These are phyloP conservation scores for Drosophila trapezifrons DNA, from an alignment of 1,140 invertebrate genomes.

Conservation along the genomic window DNA sequence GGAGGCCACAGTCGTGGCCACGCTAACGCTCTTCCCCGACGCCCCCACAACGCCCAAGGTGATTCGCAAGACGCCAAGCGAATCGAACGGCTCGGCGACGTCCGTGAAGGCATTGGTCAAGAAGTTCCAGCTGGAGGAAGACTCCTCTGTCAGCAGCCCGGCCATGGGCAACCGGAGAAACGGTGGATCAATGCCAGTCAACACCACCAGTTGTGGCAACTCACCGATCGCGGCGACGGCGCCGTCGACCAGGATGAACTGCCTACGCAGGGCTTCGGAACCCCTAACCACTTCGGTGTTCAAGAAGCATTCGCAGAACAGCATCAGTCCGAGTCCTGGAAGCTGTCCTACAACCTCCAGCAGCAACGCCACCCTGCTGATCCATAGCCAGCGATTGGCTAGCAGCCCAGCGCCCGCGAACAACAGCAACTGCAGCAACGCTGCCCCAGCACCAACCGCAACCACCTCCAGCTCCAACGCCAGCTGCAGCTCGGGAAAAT, in stretches of 20 bases:
- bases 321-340: conserved; percentile 27
- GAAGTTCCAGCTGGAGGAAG: conserved; percentile 81
- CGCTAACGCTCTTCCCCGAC: conserved; percentile 85
- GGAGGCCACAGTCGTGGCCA: conserved; percentile 71
- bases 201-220: conserved; percentile 31
- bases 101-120: conserved; percentile 83
- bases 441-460: conserved; percentile 13
- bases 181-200: not conserved
- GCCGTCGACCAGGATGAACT: conserved; percentile 75
- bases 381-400: conserved; percentile 40
- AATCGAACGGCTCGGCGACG: conserved; percentile 68
- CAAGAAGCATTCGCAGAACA: conserved; percentile 70
- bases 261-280: conserved; percentile 71
- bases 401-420: conserved; percentile 23
- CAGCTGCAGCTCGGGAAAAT: conserved; percentile 33
- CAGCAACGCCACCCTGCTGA: conserved; percentile 44
- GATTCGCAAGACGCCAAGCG: conserved; percentile 78
- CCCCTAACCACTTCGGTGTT: conserved; percentile 61
- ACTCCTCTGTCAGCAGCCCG: conserved; percentile 17
- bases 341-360: conserved; percentile 23
- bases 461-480: conserved; percentile 15
- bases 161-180: not conserved
- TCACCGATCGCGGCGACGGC: conserved; percentile 2
- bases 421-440: conserved; percentile 3
- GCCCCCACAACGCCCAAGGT: conserved; percentile 87